Evolutionary conservation across 2,888 invertebrate genomes (phyloP).

Genomic region (Tromatobia lineatoria): DNA sequence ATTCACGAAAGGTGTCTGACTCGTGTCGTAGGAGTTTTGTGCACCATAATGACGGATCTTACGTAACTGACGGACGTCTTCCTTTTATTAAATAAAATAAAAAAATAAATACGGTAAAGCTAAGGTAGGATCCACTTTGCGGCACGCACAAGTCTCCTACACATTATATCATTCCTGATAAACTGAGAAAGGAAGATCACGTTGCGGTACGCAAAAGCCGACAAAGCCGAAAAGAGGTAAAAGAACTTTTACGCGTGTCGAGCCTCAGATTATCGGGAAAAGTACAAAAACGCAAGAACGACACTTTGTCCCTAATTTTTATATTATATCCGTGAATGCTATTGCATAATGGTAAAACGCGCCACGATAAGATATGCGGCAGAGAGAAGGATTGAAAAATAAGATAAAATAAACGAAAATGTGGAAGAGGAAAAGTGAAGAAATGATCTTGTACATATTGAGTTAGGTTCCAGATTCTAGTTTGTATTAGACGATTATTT

Average conservation of each 20-base stretch:
- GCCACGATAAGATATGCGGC: constrained; percentile 43
- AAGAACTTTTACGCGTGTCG: constrained; percentile 34
- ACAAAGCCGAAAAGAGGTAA: neutral
- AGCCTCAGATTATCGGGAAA: constrained; percentile 77
- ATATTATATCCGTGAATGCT: constrained; percentile 66
- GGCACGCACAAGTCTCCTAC: constrained; percentile 51
- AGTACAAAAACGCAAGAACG: constrained; percentile 82
- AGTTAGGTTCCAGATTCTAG: constrained; percentile 75
- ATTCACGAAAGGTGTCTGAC: constrained; percentile 46
- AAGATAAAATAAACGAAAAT: constrained; percentile 4
- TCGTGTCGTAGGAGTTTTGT: constrained; percentile 70
- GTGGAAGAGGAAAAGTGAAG: constrained; percentile 7
- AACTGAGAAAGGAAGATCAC: constrained; percentile 45
- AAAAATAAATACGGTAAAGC: constrained; percentile 68
- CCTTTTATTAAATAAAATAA: constrained; percentile 73
- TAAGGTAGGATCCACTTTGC: constrained; percentile 61
- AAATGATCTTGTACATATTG: constrained; percentile 79
- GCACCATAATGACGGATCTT: constrained; percentile 65
- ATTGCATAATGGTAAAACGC: constrained; percentile 59
- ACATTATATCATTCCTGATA: constrained; percentile 59
- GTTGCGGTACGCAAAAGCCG: neutral
- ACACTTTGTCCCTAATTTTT: constrained; percentile 82
- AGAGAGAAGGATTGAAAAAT: constrained; percentile 22
- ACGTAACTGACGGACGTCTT: constrained; percentile 74
- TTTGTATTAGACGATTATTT: constrained; percentile 61